Conservation (phyloP, 2,888 invertebrate genomes). For the Mycalesis mineus region DNA sequence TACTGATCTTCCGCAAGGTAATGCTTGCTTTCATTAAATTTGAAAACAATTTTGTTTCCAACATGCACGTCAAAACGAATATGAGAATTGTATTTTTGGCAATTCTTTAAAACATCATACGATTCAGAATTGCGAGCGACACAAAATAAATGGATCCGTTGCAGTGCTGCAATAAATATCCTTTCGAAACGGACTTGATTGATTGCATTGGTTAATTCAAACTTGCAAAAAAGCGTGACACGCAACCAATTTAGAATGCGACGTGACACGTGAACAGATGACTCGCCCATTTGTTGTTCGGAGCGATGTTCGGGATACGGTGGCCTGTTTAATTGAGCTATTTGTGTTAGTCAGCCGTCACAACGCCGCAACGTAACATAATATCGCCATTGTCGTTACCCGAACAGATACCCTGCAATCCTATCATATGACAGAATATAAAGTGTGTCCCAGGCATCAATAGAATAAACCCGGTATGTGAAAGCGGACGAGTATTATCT, state of each 20-base stretch:
- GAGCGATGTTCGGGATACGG: conserved; percentile 46
- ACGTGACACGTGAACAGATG: conserved; percentile 57
- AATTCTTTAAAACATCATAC: conserved; percentile 18
- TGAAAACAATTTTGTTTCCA: too few relatives aligned
- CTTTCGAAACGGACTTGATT: conserved; percentile 40
- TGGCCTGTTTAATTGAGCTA: conserved; percentile 68
- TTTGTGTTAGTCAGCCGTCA: conserved; percentile 62
- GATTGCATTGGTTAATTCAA: conserved; percentile 43
- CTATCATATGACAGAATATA: too few relatives aligned
- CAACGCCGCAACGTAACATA: conserved; percentile 52
- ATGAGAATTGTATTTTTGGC: conserved; percentile 16
- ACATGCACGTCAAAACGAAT: not conserved
- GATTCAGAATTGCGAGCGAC: conserved; percentile 10
- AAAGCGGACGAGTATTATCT: too few relatives aligned
- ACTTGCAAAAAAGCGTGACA: conserved; percentile 47
- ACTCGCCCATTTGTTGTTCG: conserved; percentile 48
- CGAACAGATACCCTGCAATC: not conserved
- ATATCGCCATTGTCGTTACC: conserved; percentile 38
- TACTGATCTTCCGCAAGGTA: too few relatives aligned
- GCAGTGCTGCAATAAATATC: conserved; percentile 27
- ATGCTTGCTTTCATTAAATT: too few relatives aligned
- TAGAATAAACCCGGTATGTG: too few relatives aligned
- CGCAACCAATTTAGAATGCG: conserved; percentile 64
- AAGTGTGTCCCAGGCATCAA: too few relatives aligned
- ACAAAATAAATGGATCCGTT: conserved; percentile 23